Evolutionary conservation across 2,113 vertebrate species (phyloP).

Genomic region (Entosphenus tridentatus): DNA sequence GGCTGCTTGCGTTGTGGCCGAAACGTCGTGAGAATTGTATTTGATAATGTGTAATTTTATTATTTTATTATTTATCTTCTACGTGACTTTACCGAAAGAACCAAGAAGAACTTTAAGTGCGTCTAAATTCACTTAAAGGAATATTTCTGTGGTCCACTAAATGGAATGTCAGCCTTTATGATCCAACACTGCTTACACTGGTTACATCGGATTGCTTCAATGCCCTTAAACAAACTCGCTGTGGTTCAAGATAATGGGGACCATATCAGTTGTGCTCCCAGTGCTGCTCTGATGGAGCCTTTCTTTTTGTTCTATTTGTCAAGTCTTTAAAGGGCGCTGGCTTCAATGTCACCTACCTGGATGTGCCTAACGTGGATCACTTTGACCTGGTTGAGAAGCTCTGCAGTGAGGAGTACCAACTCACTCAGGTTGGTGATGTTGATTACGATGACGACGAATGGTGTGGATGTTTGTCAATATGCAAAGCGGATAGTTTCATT

Average conservation of each 20-base stretch:
- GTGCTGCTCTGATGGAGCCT: background rate
- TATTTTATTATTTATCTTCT: too few relatives aligned
- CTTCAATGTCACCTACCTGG: constrained; percentile 18
- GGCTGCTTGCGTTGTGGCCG: too few relatives aligned
- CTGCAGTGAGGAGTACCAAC: constrained; percentile 12
- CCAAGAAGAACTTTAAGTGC: too few relatives aligned
- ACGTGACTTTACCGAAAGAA: too few relatives aligned
- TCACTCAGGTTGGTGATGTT: constrained; percentile 24
- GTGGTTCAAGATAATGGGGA: background rate
- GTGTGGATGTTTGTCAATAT: too few relatives aligned
- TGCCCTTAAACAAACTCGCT: background rate
- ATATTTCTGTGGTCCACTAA: too few relatives aligned
- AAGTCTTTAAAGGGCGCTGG: constrained; percentile 13
- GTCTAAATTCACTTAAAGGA: too few relatives aligned
- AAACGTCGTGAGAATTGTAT: too few relatives aligned
- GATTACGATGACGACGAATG: too few relatives aligned
- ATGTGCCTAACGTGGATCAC: constrained; percentile 20
- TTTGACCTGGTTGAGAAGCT: constrained; percentile 30
- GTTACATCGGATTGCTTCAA: background rate
- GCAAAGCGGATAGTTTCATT: too few relatives aligned
- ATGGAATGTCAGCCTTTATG: background rate
- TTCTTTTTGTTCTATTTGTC: background rate
- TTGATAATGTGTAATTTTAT: too few relatives aligned
- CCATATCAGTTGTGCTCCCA: background rate
- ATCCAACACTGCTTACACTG: background rate